Base-by-base conservation (phyloP, 2,888 invertebrate genomes). In the Mellilla xanthometata region DNA sequence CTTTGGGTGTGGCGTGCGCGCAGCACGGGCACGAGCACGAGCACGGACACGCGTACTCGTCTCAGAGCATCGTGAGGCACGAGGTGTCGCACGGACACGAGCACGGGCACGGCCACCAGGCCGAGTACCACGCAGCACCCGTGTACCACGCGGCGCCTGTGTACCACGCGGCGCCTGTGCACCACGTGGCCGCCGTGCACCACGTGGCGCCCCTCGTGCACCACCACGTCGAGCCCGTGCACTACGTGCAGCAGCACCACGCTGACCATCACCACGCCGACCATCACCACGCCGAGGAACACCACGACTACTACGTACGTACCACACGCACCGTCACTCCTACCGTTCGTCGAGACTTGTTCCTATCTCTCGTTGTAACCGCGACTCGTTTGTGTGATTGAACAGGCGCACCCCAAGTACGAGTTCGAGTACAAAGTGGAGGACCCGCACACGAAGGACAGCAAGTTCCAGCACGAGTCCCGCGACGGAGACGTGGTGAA, bases 391-490 rank as follows among this genome's bases (percentile, higher is more conserved):
- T 19, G 15, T 19, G 15, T 19, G 15, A 19, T 19, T 19, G 4
- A 3, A 19, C 15, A 83, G 83, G 65, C 88, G 8, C 85, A 90
- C 59, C 91, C 91, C 28, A 88, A 89, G 73, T 91, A 91, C 71
- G 82, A 83, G 66, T 91, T 85, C 67, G 80, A 88, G 58, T 91
- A 91, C 69, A 83, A 85, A 34, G 87, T 90, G 24, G 75, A 85
- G 45, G 91, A 91, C 56, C 82, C 81, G 1, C 90, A 91, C 56
- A 91, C 91, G 41, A 91, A 91, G 2, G 91, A 91, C 74, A 81
- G 84, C 60, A 91, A 91, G 71, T 86, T 76, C 60, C 91, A 91
- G 61, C 78, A 85, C 39, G 91, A 91, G 70, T 64, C 76, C 26
- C 81, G 87, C 33, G 90, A 91, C 67, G 93, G 92, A 10, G 90